Percentiles rank a stretch among this genome's conserved stretches.
Evolutionary conservation across 2,888 invertebrate species (phyloP).

Genomic region (Andrena flavipes): DNA sequence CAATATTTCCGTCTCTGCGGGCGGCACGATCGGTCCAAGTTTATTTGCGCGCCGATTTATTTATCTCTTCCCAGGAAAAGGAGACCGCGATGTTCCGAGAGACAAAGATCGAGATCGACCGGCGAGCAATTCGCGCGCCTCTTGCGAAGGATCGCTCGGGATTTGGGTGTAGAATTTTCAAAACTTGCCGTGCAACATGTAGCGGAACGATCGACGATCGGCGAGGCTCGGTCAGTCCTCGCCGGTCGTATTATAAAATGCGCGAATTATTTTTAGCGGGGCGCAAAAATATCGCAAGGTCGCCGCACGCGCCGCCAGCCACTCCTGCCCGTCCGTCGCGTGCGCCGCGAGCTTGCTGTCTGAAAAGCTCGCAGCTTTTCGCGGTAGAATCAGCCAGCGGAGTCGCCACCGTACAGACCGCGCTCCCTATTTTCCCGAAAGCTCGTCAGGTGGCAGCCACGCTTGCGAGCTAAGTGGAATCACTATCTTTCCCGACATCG

Average conservation of each 20-base stretch:
- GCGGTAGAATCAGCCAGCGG: slow-evolving; percentile 17
- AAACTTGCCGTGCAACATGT: slow-evolving; percentile 23
- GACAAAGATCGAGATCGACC: background rate
- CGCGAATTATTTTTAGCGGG: slow-evolving; percentile 83
- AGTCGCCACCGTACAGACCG: slow-evolving; percentile 64
- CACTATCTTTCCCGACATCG: slow-evolving; percentile 49
- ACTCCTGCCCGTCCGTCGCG: slow-evolving; percentile 65
- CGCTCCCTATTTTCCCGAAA: slow-evolving; percentile 23
- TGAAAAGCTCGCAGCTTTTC: slow-evolving; percentile 55
- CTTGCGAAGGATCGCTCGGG: background rate
- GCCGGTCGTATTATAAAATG: slow-evolving; percentile 80
- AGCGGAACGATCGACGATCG: slow-evolving; percentile 61
- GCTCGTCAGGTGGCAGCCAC: slow-evolving; percentile 57
- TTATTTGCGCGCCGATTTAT: slow-evolving; percentile 34
- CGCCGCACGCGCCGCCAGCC: slow-evolving; percentile 78
- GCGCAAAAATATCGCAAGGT: slow-evolving; percentile 84
- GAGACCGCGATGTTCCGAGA: background rate
- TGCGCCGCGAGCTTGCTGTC: slow-evolving; percentile 58
- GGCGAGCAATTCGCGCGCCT: background rate
- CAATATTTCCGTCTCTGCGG: slow-evolving; percentile 8
- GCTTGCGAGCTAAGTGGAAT: slow-evolving; percentile 34
- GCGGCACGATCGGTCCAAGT: slow-evolving; percentile 23
- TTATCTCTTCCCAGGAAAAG: slow-evolving; percentile 4
- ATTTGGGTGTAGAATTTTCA: slow-evolving; percentile 20
- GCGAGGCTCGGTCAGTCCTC: slow-evolving; percentile 61